phyloP scores from a whole-genome alignment of 2,888 invertebrate genomes.

The Rhaphigaster nebulosa region DNA sequence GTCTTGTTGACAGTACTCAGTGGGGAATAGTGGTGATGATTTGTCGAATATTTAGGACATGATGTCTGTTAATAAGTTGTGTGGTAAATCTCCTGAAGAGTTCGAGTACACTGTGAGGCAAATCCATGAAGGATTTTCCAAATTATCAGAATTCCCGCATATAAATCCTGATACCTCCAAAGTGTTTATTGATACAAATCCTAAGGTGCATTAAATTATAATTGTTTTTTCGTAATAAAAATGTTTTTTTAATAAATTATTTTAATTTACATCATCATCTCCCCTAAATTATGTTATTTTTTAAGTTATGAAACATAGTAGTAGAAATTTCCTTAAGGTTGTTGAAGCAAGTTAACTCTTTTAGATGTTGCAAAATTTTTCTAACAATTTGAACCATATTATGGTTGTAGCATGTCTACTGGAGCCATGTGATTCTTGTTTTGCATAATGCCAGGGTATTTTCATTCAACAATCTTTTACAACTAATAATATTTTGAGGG shows the following conservation, averaged over 20 bases:
- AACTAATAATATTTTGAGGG: too few species aligned
- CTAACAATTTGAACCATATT: too few species aligned
- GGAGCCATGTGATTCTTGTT: background rate
- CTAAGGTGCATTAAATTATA: constrained; percentile 18
- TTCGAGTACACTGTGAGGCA: constrained; percentile 12
- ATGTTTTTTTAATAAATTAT: background rate
- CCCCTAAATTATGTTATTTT: background rate
- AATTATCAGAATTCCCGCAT: background rate
- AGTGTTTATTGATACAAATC: background rate
- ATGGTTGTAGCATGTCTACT: background rate
- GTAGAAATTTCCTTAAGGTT: background rate
- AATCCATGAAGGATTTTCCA: constrained; percentile 15
- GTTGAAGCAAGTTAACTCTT: background rate
- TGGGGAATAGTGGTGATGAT: background rate
- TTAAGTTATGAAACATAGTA: background rate
- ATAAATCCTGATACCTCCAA: background rate
- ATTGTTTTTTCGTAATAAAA: background rate
- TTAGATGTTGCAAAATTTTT: background rate
- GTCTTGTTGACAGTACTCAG: constrained; percentile 24
- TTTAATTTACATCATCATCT: background rate
- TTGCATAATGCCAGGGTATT: background rate
- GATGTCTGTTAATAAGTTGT: background rate
- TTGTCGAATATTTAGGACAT: background rate
- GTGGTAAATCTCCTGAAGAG: constrained; percentile 8
- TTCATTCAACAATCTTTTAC: background rate